Percentiles rank a stretch among this genome's conserved stretches.
These are phyloP conservation scores for Threskiornis aethiopicus DNA, from an alignment of 2,797 vertebrate species.

Conservation along the genomic window DNA sequence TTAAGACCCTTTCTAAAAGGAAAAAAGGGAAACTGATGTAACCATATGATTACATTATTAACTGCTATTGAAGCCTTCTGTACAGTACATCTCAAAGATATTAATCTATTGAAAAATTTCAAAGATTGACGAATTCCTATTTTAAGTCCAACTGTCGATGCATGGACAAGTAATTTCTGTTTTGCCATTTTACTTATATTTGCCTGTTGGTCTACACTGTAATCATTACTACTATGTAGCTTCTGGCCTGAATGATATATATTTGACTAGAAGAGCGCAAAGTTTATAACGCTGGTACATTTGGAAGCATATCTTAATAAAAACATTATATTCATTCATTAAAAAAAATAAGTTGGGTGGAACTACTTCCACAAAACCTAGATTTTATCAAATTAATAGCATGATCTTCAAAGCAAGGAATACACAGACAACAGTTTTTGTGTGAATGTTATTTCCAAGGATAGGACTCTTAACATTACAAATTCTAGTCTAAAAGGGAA, in stretches of 20 bases:
- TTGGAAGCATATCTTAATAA: neutral
- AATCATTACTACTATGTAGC: neutral
- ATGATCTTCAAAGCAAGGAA: neutral
- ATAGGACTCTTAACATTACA: neutral
- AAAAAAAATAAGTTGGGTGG: neutral
- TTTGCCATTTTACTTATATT: neutral
- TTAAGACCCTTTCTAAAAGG: neutral
- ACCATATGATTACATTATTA: neutral
- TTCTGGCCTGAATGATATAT: neutral
- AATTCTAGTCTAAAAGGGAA: neutral
- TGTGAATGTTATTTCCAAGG: neutral
- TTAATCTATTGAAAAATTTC: neutral
- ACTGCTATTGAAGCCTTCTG: neutral
- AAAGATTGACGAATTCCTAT: neutral
- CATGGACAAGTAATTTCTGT: neutral
- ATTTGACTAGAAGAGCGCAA: neutral
- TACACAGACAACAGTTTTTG: neutral
- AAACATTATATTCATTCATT: neutral
- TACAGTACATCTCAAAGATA: neutral
- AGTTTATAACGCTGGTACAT: neutral
- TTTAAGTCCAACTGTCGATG: neutral
- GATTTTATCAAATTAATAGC: neutral
- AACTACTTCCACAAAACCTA: neutral
- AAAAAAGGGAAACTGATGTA: neutral
- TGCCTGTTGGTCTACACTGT: neutral